Evolutionary conservation across 64 coral and sea anemone species (phyloP).

Genomic region (Dendrophyllia cribrosa): DNA sequence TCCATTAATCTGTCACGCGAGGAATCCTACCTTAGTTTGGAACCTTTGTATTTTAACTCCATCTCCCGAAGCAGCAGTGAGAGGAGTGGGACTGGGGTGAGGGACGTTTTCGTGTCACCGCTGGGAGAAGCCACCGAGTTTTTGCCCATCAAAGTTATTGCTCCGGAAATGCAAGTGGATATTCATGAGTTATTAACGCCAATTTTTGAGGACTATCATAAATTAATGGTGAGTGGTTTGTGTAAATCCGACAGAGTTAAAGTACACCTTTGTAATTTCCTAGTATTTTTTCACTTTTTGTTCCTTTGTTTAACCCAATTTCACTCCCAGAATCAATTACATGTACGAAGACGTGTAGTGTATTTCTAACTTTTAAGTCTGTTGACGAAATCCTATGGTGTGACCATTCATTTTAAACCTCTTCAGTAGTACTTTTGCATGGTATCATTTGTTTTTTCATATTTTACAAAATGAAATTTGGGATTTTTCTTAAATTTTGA

Average conservation of each 20-base stretch:
- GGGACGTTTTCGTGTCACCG: conserved; percentile 77
- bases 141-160: conserved; percentile 82
- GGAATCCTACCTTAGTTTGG: conserved; percentile 56
- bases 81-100: conserved; percentile 60
- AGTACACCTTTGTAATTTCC: too few relatives aligned
- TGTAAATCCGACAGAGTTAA: not conserved
- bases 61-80: conserved; percentile 86
- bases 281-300: too few relatives aligned
- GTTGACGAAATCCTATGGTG: too few relatives aligned
- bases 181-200: conserved; percentile 71
- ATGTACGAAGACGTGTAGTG: too few relatives aligned
- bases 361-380: too few relatives aligned
- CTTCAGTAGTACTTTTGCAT: too few relatives aligned
- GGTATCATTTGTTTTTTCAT: too few relatives aligned
- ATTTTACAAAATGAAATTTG: too few relatives aligned
- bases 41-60: conserved; percentile 22
- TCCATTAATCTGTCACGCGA: conserved; percentile 65
- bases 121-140: conserved; percentile 85
- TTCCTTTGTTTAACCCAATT: too few relatives aligned
- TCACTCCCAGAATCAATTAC: too few relatives aligned
- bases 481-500: too few relatives aligned
- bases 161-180: conserved; percentile 79
- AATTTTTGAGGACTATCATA: conserved; percentile 91
- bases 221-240: conserved; percentile 74
- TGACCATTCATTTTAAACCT: too few relatives aligned